A percentile compares a stretch with the other conserved stretches of the same genome.
phyloP scores from a whole-genome alignment of 1,140 invertebrate species.

The Phortica variegata region DNA sequence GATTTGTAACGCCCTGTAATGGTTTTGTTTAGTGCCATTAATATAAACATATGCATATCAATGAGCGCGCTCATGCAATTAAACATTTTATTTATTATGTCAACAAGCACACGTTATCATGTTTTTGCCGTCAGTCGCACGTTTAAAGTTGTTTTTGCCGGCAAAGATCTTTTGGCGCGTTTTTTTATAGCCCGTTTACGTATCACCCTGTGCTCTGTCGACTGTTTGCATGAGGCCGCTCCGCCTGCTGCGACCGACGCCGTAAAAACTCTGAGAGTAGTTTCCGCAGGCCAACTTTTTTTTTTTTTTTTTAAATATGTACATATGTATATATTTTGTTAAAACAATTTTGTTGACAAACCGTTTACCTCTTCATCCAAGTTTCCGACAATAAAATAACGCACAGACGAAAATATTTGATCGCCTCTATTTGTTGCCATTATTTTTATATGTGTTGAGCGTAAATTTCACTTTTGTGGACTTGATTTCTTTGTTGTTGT shows the following conservation, averaged over 20 bases:
- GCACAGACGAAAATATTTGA: slow-evolving; percentile 48
- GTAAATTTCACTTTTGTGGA: slow-evolving; percentile 38
- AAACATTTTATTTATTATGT: neutral
- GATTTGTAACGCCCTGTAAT: neutral
- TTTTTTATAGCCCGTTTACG: slow-evolving; percentile 16
- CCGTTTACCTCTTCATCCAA: slow-evolving; percentile 48
- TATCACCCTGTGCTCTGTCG: slow-evolving; percentile 27
- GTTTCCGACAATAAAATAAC: slow-evolving; percentile 46
- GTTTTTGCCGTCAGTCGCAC: slow-evolving; percentile 3
- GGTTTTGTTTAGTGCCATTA: neutral
- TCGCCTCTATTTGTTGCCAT: slow-evolving; percentile 49
- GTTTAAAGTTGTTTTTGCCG: slow-evolving; percentile 19
- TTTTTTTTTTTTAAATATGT: no score
- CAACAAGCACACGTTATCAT: slow-evolving; percentile 8
- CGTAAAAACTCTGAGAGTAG: slow-evolving; percentile 9
- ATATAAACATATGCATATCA: neutral
- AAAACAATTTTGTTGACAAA: slow-evolving; percentile 18
- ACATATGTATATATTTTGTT: slow-evolving; percentile 1
- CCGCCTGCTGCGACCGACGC: slow-evolving; percentile 12
- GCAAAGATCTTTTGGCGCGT: slow-evolving; percentile 44
- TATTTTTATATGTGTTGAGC: slow-evolving; percentile 20
- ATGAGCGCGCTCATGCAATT: neutral
- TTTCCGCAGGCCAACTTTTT: no score
- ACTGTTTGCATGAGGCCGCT: slow-evolving; percentile 3
- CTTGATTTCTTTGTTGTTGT: slow-evolving; percentile 30